phyloP scores from a whole-genome alignment of 2,797 vertebrate species.

The Spinus olivaceus region DNA sequence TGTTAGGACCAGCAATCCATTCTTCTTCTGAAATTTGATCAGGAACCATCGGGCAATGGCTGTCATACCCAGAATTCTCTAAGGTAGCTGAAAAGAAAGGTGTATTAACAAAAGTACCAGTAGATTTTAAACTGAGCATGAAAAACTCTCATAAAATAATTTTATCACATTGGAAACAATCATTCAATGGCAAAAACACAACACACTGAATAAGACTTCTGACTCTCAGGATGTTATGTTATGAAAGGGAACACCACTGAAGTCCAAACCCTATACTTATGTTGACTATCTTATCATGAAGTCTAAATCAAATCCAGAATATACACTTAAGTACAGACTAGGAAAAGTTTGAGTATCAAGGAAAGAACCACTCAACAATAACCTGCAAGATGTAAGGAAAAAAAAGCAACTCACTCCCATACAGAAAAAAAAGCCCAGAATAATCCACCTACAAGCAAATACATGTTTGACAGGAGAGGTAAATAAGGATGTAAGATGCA shows the following conservation, averaged over 20 bases:
- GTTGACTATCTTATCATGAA: not conserved
- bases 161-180: not conserved
- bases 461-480: too few species aligned
- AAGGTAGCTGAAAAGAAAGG: slow-evolving; percentile 56
- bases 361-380: not conserved
- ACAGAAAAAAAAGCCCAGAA: not conserved
- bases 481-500: not conserved
- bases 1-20: slow-evolving; percentile 64
- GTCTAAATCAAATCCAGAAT: not conserved
- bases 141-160: not conserved
- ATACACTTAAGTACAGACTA: not conserved
- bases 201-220: not conserved
- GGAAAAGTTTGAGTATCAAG: not conserved
- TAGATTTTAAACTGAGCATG: not conserved
- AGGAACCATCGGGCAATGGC: not conserved
- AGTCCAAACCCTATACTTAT: not conserved
- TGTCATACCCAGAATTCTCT: slow-evolving; percentile 58
- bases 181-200: not conserved
- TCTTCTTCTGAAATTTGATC: slow-evolving; percentile 57
- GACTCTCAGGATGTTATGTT: not conserved
- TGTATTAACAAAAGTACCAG: not conserved
- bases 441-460: not conserved
- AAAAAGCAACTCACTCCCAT: not conserved
- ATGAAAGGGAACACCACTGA: not conserved
- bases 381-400: not conserved